Percentiles rank a stretch among this genome's conserved stretches.
These are phyloP conservation scores for Apodemia mormo DNA, from an alignment of 2,888 invertebrate species.

Conservation along the genomic window DNA sequence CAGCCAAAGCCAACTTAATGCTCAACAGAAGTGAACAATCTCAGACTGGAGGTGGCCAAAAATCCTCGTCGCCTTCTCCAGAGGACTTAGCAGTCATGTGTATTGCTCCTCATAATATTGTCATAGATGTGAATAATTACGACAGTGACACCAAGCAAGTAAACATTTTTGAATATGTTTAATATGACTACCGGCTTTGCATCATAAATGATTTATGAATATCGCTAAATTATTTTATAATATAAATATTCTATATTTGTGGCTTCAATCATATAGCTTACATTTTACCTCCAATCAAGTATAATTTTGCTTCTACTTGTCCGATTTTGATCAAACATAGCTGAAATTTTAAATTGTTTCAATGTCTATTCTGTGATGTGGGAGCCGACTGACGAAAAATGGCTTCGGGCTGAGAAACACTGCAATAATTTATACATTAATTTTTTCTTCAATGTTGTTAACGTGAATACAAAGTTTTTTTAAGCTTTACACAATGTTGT, in stretches of 20 bases:
- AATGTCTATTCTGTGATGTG: not conserved
- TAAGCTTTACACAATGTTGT: no score
- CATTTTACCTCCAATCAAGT: not conserved
- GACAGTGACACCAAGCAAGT: constrained; percentile 21
- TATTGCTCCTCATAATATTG: constrained; percentile 22
- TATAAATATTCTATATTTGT: no score
- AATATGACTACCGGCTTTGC: not conserved
- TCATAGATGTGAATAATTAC: constrained; percentile 19
- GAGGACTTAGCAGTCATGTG: constrained; percentile 19
- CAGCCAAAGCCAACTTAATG: constrained; percentile 13
- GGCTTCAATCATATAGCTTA: no score
- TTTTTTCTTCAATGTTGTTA: no score
- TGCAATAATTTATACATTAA: no score
- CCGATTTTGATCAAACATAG: not conserved
- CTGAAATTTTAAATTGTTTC: not conserved
- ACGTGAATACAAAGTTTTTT: no score
- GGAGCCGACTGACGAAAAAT: not conserved
- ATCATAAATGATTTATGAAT: no score
- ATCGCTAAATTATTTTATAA: no score
- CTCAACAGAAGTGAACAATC: not conserved
- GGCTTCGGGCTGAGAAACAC: no score
- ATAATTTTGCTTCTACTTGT: not conserved
- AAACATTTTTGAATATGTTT: not conserved
- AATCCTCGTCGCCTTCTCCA: constrained; percentile 21
- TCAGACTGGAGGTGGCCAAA: constrained; percentile 12